Evolutionary conservation across 2,113 vertebrate genomes (phyloP), one percentile per base, ranked within the genome.

Genomic region (Megalops atlanticus): DNA sequence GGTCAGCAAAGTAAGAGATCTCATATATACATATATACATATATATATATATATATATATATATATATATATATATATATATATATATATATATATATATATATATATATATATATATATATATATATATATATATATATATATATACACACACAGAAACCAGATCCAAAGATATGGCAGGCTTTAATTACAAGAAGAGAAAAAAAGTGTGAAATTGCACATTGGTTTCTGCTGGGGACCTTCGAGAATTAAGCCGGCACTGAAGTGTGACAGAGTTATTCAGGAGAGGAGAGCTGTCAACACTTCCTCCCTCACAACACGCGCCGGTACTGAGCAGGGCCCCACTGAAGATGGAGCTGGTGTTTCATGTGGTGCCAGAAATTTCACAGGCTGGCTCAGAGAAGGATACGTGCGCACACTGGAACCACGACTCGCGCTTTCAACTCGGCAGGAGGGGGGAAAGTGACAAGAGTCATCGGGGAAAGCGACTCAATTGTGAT

Each of bases 211-310:
- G 90, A 89, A 93, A 92, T 93, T 87, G 91, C 91, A 92, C 91
- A 91, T 91, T 89, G 92, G 90, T 89, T 91, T 86, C 89, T 90
- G 91, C 93, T 91, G 92, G 92, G 83, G 82, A 85, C 87, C 90
- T 92, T 85, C 87, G 88, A 92, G 90, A 92, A 92, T 91, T 90
- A 91, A 89, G 89, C 85, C 87, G 91, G 87, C 89, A 87, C 86
- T 93, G 90, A 93, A 90, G 90, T 93, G 91, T 91, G 91, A 93
- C 90, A 92, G 86, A 87, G 79, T 92, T 90, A 87, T 91, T 92
- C 87, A 89, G 86, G 27, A 64, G 1, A 89, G 88, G 87, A 89
- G 89, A 89, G 90, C 90, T 92, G 92, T 92, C 91, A 93, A 93
- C 91, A 89, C 89, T 88, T 88, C 84, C 84, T 84, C 77, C 84